Evolutionary conservation across 1,140 invertebrate genomes (phyloP).

Genomic region (Zaprionus vittiger): DNA sequence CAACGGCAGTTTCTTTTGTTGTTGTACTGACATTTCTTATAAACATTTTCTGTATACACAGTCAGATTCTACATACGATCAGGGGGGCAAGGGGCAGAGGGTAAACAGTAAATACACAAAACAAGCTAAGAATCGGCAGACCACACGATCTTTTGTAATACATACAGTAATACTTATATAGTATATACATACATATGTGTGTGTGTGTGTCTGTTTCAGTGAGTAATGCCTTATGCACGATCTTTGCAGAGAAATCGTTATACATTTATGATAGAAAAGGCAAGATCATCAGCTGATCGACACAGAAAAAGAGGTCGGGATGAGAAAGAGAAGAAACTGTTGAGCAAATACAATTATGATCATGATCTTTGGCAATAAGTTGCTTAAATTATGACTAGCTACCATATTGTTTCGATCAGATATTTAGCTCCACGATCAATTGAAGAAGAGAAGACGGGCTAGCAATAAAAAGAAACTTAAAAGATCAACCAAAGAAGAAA

Average conservation of each 20-base stretch:
- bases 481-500: neutral
- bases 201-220: constrained; percentile 1
- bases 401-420: no score
- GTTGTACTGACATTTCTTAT: constrained; percentile 65
- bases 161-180: neutral
- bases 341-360: neutral
- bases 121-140: constrained; percentile 28
- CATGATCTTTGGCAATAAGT: neutral
- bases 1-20: constrained; percentile 41
- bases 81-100: neutral
- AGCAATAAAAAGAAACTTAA: neutral
- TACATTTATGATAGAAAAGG: neutral
- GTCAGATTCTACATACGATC: constrained; percentile 41
- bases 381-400: neutral
- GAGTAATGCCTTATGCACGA: constrained; percentile 4
- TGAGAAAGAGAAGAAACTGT: neutral
- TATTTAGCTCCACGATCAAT: no score
- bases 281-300: neutral
- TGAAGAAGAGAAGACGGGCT: no score
- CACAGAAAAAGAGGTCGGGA: neutral
- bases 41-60: constrained; percentile 57
- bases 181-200: neutral
- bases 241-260: constrained; percentile 6
- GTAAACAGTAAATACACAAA: constrained; percentile 49
- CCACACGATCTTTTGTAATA: constrained; percentile 49